Base-by-base conservation (phyloP, 2,888 invertebrate species). In the Calameuta idolon region DNA sequence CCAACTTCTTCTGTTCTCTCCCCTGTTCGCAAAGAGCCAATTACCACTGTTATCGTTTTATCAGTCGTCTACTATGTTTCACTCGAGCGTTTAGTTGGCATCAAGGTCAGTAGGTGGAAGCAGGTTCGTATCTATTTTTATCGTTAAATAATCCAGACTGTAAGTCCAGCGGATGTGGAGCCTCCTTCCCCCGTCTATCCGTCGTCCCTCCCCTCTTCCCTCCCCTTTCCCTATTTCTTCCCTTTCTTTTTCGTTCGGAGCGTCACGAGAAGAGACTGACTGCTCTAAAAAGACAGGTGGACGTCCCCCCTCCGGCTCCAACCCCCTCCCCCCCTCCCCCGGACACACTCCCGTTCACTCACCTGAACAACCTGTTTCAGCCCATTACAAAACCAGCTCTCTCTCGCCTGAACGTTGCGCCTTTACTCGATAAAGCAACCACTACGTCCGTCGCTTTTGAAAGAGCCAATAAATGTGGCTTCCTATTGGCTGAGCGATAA, bases 361-460 rank as follows among this genome's bases (percentile, higher is more conserved):
- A 78, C 75, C 78, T 35, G 78, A 78, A 78, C 75, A 78, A 78
- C 78, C 78, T 78, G 78, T 78, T 78, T 75, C 69, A 78, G 73
- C 75, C 75, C 68, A 75, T 78, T 78, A 78, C 69, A 76, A 76
- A 75, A 78, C 78, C 78, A 75, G 78, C 75, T 78, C 73, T 78
- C 73, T 69, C 68, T n/a, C 33, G 69, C 9, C 75, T 4, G 31
- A 31, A 40, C 40, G 55, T 55, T 55, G 75, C 71, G 71, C 35
- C n/a, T 74, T n/a, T 3, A 5, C 34, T 74, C 34, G 12, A 33
- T 34, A 35, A 74, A 33, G 34, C 35, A 35, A n/a, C 34, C n/a
- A 30, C 34, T 23, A 34, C 74, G 34, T 12, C 34, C 74, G 34
- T 34, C 11, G 4, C 33, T 23, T 12, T n/a, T 12, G 40, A 35